Evolutionary conservation across 2,113 vertebrate species (phyloP), one percentile per base, ranked within the genome.

Genomic region (Glareola pratincola): DNA sequence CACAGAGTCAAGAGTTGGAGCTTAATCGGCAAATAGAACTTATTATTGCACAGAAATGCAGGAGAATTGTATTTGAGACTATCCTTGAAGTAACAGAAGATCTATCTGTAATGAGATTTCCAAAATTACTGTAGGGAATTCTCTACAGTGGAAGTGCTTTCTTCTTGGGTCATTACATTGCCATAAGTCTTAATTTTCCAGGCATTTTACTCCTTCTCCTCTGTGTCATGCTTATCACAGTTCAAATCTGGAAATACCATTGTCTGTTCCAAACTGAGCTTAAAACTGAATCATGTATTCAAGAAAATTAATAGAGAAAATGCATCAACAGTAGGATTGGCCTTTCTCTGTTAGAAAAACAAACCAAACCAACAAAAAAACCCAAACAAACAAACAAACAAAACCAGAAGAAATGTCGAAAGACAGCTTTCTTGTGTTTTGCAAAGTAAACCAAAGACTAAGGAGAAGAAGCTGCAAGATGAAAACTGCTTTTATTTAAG

Each of bases 121-220:
- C 88, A 84, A 95, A 97, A 97, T 97, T 95, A 97, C 96, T 92
- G 91, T 88, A 56, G 94, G 95, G 96, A 98, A 97, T 97, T 97
- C 91, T 97, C 83, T 93, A 36, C 71, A 94, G 92, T 93, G 82
- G 88, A 96, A 97, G 80, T 89, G 74, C 91, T 96, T 97, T 96
- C 83, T 97, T 96, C 96, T 94, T 95, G 94, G 89, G 85, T 98
- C 96, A 94, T 98, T 97, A 95, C 85, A 83, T 92, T 91, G 94
- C 93, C 85, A 94, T 96, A 96, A 96, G 93, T 97, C 96, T 97
- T 97, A 96, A 98, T 96, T 97, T 97, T 92, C 87, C 94, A 97
- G 92, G 37, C 96, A 97, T 97, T 96, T 98, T 97, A 96, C 88
- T 97, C 60, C 85, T 97, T 95, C 67, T 97, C 91, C 77, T 84